Conservation (phyloP, 2,888 invertebrate genomes). For the Pteria penguin region DNA sequence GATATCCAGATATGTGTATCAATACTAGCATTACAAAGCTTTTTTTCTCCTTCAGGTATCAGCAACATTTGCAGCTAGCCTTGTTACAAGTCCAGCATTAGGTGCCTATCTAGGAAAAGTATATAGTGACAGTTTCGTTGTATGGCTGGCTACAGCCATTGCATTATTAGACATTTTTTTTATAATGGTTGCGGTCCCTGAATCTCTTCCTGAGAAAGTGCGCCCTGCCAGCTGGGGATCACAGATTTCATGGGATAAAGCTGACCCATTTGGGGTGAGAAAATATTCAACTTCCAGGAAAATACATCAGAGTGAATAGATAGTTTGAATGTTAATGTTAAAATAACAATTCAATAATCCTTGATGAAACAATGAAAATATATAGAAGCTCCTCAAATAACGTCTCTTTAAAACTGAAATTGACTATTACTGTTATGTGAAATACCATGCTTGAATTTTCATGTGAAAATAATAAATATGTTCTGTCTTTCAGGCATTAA, state of each 20-base stretch:
- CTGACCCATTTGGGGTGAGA: conserved; percentile 95
- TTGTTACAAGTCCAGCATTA: conserved; percentile 98
- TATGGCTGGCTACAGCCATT: conserved; percentile 95
- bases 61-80: conserved; percentile 98
- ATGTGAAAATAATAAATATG: too few species aligned
- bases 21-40: too few species aligned
- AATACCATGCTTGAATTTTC: too few species aligned
- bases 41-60: too few species aligned
- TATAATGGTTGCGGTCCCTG: conserved; percentile 98
- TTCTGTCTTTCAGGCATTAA: too few species aligned
- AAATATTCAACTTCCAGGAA: conserved; percentile 6
- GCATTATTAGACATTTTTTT: conserved; percentile 98
- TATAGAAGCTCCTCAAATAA: too few species aligned
- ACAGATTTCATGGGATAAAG: conserved; percentile 90
- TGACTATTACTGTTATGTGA: too few species aligned
- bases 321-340: background rate
- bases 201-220: conserved; percentile 97
- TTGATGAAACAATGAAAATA: background rate
- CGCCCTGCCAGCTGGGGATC: conserved; percentile 83
- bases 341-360: background rate
- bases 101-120: conserved; percentile 86
- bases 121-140: conserved; percentile 91
- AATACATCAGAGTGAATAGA: background rate
- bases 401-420: too few species aligned
- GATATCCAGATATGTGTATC: too few species aligned